phyloP scores from a whole-genome alignment of 2,888 invertebrate species.

The Agrochola lychnidis region DNA sequence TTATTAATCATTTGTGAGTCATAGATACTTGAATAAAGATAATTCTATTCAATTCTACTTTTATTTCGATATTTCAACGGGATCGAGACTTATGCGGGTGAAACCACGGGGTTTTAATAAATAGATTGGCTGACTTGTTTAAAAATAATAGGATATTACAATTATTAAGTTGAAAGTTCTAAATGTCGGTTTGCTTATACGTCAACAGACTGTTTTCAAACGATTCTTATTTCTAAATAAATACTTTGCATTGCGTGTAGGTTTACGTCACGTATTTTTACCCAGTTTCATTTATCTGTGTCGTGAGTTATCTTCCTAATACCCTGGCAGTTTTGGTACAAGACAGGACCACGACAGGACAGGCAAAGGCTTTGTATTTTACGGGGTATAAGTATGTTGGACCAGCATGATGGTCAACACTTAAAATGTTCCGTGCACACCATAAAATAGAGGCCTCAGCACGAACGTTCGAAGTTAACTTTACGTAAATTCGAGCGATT shows the following conservation, averaged over 20 bases:
- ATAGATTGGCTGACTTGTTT: too few relatives aligned
- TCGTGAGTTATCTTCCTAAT: constrained; percentile 12
- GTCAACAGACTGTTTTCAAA: not conserved
- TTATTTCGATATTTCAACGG: too few relatives aligned
- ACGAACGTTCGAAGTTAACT: not conserved
- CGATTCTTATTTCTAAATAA: not conserved
- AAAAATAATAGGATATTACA: not conserved
- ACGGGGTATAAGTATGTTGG: not conserved
- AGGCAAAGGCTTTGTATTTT: not conserved
- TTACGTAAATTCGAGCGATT: not conserved
- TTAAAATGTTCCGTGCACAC: not conserved
- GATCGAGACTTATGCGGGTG: too few relatives aligned
- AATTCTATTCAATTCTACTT: too few relatives aligned
- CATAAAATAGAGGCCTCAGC: not conserved
- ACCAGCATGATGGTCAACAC: not conserved
- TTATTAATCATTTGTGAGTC: too few relatives aligned
- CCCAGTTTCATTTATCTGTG: constrained; percentile 21
- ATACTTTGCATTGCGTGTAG: not conserved
- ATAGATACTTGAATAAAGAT: too few relatives aligned
- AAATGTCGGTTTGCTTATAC: not conserved
- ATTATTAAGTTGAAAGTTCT: not conserved
- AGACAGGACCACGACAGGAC: too few relatives aligned
- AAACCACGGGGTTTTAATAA: too few relatives aligned
- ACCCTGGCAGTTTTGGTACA: not conserved
- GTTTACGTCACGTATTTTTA: not conserved